Percentiles rank a stretch among this genome's conserved stretches.
phyloP scores from a whole-genome alignment of 2,797 vertebrate species.

The Gambelia wislizenii region DNA sequence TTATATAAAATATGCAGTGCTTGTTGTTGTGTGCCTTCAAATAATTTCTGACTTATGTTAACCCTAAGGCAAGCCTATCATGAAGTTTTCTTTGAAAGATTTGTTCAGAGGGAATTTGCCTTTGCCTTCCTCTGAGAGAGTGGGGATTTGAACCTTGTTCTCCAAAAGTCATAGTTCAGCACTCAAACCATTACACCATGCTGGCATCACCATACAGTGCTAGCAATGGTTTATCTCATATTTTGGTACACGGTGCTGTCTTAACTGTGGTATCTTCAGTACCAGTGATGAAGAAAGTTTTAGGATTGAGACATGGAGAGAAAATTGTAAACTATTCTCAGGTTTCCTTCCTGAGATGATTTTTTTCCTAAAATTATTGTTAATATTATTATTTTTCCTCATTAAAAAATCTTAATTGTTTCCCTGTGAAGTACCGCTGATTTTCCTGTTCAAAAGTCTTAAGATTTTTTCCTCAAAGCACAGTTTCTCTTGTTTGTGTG shows the following conservation, averaged over 20 bases:
- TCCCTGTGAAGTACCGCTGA: conserved; percentile 9
- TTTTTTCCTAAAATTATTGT: conserved; percentile 15
- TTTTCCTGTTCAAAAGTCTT: conserved; percentile 66
- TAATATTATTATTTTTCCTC: neutral
- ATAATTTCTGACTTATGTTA: no score
- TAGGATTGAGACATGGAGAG: neutral
- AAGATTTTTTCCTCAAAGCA: conserved; percentile 63
- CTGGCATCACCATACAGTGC: neutral
- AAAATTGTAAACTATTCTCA: neutral
- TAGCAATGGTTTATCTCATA: neutral
- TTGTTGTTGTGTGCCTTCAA: no score
- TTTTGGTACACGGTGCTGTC: neutral
- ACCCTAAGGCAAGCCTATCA: no score
- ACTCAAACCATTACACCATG: no score
- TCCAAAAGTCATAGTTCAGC: no score
- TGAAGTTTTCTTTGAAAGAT: no score
- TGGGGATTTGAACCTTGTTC: no score
- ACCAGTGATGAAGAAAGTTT: neutral
- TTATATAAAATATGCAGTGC: no score
- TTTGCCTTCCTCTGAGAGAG: no score
- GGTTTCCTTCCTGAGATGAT: conserved; percentile 9
- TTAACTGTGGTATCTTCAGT: neutral
- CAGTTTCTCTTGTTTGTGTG: conserved; percentile 85
- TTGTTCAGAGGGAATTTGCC: no score
- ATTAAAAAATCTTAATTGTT: neutral